Evolutionary conservation across 2,797 vertebrate genomes (phyloP).

Genomic region (Mus minutoides): DNA sequence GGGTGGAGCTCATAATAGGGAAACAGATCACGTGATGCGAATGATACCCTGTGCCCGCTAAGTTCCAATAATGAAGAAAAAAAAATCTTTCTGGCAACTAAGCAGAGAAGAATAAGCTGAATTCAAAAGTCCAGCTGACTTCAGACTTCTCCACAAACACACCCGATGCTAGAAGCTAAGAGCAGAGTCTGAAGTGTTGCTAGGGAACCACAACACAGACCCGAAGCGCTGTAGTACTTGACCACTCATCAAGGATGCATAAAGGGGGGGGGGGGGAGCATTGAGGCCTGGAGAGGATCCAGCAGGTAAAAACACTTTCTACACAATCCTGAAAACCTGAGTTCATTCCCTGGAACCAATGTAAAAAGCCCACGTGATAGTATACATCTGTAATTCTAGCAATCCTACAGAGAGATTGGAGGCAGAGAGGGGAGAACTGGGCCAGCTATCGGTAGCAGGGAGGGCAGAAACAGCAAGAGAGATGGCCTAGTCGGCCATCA

Average conservation of each 20-base stretch:
- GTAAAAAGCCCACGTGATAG: not conserved
- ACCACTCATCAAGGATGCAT: not conserved
- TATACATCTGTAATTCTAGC: not conserved
- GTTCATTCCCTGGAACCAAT: not conserved
- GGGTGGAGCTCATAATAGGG: not conserved
- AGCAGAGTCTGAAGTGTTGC: not conserved
- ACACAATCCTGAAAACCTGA: not conserved
- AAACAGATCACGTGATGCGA: not conserved
- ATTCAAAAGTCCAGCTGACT: constrained; percentile 20
- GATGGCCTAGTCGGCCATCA: no score
- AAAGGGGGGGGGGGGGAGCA: no score
- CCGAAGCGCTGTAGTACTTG: not conserved
- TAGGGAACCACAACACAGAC: not conserved
- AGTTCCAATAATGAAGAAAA: not conserved
- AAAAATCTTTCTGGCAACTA: not conserved
- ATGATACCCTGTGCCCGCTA: not conserved
- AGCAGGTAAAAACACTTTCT: not conserved
- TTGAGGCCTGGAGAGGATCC: not conserved
- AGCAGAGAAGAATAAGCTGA: not conserved
- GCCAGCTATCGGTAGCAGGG: not conserved
- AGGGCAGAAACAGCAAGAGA: not conserved
- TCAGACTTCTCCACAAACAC: not conserved
- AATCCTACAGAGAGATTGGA: not conserved
- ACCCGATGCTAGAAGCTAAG: not conserved
- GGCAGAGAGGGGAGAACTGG: not conserved